phyloP scores from a whole-genome alignment of 2,113 vertebrate genomes.

The Epinephelus fuscoguttatus region DNA sequence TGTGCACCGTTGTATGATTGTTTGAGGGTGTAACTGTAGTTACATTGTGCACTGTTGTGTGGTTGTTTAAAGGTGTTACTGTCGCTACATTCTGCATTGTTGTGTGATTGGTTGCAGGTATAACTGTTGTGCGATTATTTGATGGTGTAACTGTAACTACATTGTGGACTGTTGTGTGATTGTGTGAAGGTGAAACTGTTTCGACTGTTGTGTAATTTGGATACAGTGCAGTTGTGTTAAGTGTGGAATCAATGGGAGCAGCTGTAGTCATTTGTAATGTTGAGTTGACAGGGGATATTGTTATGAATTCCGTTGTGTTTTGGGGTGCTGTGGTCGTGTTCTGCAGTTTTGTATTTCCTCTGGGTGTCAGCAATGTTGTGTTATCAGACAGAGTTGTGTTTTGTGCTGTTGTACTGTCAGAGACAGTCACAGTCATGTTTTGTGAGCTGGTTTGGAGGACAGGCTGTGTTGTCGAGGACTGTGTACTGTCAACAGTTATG shows the following conservation, averaged over 20 bases:
- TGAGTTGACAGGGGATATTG: neutral
- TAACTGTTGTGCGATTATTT: neutral
- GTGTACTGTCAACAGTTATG: slow-evolving; percentile 3
- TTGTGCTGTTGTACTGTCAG: neutral
- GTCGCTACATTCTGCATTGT: neutral
- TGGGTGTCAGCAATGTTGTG: neutral
- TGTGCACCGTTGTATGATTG: neutral
- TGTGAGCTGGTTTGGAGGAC: neutral
- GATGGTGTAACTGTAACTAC: neutral
- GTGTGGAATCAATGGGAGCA: neutral
- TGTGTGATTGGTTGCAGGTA: neutral
- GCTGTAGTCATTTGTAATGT: neutral
- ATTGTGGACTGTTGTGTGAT: neutral
- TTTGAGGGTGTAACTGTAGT: neutral
- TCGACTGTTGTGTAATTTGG: neutral
- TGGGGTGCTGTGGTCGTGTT: slow-evolving; percentile 10
- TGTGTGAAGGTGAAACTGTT: neutral
- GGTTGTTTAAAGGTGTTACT: neutral
- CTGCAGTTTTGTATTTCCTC: neutral
- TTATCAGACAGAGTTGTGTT: neutral
- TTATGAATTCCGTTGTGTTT: neutral
- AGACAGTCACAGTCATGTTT: neutral
- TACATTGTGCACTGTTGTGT: neutral
- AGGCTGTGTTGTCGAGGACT: slow-evolving; percentile 3
- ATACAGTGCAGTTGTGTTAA: neutral